Evolutionary conservation across 2,888 invertebrate species (phyloP).

Genomic region (Cryptus armator): DNA sequence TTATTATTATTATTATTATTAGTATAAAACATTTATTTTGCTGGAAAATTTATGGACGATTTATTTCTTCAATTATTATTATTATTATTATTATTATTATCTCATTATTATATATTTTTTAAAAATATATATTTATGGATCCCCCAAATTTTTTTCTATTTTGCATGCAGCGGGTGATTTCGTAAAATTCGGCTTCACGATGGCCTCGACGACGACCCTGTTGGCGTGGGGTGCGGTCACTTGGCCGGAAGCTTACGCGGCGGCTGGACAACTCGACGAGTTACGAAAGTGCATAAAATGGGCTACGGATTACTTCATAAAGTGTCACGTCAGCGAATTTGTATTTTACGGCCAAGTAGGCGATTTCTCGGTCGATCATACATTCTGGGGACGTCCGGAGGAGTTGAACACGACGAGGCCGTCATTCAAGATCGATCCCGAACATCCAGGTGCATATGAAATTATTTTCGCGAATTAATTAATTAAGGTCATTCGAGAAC

Average conservation of each 20-base stretch:
- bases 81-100: background rate
- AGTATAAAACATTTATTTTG: background rate
- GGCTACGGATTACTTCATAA: slow-evolving; percentile 88
- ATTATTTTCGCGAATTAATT: background rate
- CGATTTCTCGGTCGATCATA: slow-evolving; percentile 87
- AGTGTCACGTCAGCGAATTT: slow-evolving; percentile 86
- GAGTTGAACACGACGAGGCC: slow-evolving; percentile 87
- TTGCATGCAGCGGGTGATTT: slow-evolving; percentile 85
- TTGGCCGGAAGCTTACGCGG: slow-evolving; percentile 85
- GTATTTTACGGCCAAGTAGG: slow-evolving; percentile 87
- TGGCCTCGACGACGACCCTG: slow-evolving; percentile 86
- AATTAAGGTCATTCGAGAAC: no score
- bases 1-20: background rate
- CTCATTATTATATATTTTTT: background rate
- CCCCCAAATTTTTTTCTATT: background rate
- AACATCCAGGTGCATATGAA: slow-evolving; percentile 85
- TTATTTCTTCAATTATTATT: background rate
- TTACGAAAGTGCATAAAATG: slow-evolving; percentile 86
- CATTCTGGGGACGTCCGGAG: slow-evolving; percentile 88
- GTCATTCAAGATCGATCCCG: slow-evolving; percentile 86
- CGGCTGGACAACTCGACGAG: slow-evolving; percentile 85
- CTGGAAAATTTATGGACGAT: background rate
- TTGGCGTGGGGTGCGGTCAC: slow-evolving; percentile 86
- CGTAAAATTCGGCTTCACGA: slow-evolving; percentile 87
- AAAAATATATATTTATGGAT: background rate